Conservation (phyloP, 2,888 invertebrate species). For the Drosophila atripex region DNA sequence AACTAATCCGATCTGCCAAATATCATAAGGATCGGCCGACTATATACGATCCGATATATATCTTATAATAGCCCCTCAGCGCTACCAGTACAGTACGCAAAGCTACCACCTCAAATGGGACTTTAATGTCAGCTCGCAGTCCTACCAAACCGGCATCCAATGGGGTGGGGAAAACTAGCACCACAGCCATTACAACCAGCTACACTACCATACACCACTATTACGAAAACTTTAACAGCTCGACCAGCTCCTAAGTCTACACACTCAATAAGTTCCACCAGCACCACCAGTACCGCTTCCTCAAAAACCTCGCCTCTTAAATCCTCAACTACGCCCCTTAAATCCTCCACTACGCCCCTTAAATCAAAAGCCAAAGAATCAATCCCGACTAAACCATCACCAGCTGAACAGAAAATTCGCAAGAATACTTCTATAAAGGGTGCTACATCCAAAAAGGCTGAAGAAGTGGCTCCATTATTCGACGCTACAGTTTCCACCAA, state of each 20-base stretch:
- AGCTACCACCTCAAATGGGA: conserved; percentile 38
- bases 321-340: conserved; percentile 56
- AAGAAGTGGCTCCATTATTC: conserved; percentile 4
- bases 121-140: conserved; percentile 57
- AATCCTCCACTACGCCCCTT: conserved; percentile 57
- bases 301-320: conserved; percentile 38
- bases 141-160: conserved; percentile 67
- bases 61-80: conserved; percentile 79
- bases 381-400: conserved; percentile 51
- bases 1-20: too few species aligned
- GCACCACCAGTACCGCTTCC: conserved; percentile 26
- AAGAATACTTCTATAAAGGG: conserved; percentile 47
- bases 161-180: conserved; percentile 42
- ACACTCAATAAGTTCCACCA: conserved; percentile 47
- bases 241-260: conserved; percentile 80
- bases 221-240: conserved; percentile 79
- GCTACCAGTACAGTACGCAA: conserved; percentile 79
- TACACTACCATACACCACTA: too few species aligned
- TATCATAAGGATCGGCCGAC: too few species aligned
- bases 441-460: conserved; percentile 4
- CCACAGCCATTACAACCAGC: conserved; percentile 48
- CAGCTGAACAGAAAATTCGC: conserved; percentile 48
- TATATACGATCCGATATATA: too few species aligned
- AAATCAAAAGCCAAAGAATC: conserved; percentile 75
- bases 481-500: conserved; percentile 40